Evolutionary conservation across 2,113 vertebrate species (phyloP).

Genomic region (Cygnus buccinator): DNA sequence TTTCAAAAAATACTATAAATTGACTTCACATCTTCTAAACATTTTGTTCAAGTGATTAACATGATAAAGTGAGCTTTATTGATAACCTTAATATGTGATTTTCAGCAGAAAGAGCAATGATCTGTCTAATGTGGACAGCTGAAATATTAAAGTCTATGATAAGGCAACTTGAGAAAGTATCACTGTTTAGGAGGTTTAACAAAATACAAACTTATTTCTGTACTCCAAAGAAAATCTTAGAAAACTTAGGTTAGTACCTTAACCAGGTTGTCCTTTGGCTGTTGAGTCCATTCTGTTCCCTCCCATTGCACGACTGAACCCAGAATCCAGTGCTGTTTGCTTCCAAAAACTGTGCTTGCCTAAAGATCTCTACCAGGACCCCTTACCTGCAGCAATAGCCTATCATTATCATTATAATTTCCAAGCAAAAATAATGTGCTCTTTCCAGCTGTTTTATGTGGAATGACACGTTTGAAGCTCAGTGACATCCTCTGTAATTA

Average conservation of each 20-base stretch:
- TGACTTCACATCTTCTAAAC: background rate
- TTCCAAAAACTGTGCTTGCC: background rate
- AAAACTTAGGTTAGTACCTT: background rate
- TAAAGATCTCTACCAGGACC: background rate
- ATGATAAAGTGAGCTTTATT: background rate
- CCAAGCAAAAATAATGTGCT: background rate
- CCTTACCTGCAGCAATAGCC: background rate
- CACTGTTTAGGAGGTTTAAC: background rate
- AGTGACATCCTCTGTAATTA: slow-evolving; percentile 73
- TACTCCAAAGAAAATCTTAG: background rate
- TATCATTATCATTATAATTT: background rate
- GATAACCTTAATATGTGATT: background rate
- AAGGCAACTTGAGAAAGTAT: background rate
- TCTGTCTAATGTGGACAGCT: background rate
- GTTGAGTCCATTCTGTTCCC: background rate
- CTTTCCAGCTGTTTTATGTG: slow-evolving; percentile 57
- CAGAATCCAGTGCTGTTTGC: background rate
- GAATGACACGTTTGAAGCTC: slow-evolving; percentile 59
- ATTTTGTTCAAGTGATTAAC: background rate
- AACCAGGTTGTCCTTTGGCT: background rate
- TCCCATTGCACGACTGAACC: background rate
- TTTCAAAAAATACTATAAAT: background rate
- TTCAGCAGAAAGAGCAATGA: background rate
- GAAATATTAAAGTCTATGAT: background rate
- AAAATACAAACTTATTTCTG: background rate